Evolutionary conservation across 2,113 vertebrate species (phyloP), one percentile per base, ranked within the genome.

Genomic region (Melanostigma gelatinosum): DNA sequence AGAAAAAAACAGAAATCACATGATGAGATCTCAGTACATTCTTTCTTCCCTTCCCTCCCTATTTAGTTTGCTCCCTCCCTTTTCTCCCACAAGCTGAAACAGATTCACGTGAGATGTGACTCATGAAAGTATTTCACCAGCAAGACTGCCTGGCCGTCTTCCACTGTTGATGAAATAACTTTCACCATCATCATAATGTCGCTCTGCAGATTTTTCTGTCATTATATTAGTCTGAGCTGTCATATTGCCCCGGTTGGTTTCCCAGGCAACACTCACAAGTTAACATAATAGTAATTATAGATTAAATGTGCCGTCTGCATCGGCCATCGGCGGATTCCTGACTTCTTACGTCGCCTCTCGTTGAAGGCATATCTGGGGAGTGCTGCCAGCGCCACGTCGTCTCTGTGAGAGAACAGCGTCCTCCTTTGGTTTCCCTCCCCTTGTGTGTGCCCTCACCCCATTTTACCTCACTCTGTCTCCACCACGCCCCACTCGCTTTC

Each of bases 61-160:
- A 46, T 85, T 91, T 60, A 69, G 69, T 76, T 83, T 60, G 73
- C 76, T 77, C 91, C 87, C 88, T 92, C 92, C 92, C 92, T 92
- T 84, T 86, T 88, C 83, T 91, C 88, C 88, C 90, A 88, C 93
- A 94, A 93, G 90, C 91, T 69, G 78, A 87, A 87, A 92, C 93
- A 95, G 85, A 95, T 94, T 92, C 84, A 84, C 79, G 87, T 71
- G 77, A 80, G 88, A 92, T 86, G 85, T 89, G 74, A 92, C 71
- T 88, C 79, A 84, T 85, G 79, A 72, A 85, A 85, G 80, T 75
- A 75, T 84, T 89, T 81, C 66, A 81, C 55, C 76, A 82, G 61
- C 58, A 66, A 67, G 48, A 57, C 79, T 3, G 52, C 54, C 60
- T 78, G 73, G 71, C 72, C 65, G 42, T 71, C 80, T 66, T 60